Conservation (phyloP, 2,888 invertebrate species). For the Agonopterix alstromeriana region DNA sequence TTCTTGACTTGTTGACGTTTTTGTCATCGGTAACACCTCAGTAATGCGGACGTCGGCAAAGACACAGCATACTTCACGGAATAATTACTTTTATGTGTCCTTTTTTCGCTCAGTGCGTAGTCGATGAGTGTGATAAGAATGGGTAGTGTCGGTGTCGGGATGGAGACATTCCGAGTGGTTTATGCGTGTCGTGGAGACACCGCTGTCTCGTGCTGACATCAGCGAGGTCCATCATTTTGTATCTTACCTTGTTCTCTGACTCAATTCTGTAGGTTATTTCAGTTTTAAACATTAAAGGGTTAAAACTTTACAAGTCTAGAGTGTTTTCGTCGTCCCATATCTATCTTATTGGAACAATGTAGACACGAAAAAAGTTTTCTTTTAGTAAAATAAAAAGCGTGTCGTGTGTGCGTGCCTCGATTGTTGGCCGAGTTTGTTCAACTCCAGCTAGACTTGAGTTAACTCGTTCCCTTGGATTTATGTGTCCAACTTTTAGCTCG, state of each 20-base stretch:
- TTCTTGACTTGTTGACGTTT: neutral
- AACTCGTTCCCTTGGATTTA: constrained; percentile 59
- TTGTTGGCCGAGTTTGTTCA: constrained; percentile 54
- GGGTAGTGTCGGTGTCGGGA: constrained; percentile 21
- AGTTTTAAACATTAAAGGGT: neutral
- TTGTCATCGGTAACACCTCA: constrained; percentile 14
- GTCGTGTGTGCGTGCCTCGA: constrained; percentile 17
- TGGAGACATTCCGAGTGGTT: constrained; percentile 41
- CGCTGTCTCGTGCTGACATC: constrained; percentile 18
- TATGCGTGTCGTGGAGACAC: constrained; percentile 24
- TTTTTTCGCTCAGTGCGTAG: constrained; percentile 24
- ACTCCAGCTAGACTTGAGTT: constrained; percentile 46
- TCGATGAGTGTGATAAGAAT: constrained; percentile 24
- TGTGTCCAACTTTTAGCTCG: constrained; percentile 50
- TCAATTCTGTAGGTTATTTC: neutral
- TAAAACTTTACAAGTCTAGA: neutral
- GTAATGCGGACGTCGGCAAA: constrained; percentile 22
- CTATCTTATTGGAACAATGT: neutral
- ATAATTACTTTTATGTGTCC: constrained; percentile 31
- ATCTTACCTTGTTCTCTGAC: neutral
- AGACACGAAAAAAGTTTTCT: neutral
- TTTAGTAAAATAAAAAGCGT: neutral
- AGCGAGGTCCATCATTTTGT: constrained; percentile 9
- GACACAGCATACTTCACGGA: constrained; percentile 19
- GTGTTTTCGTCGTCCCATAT: neutral